Evolutionary conservation across 2,888 invertebrate genomes (phyloP), one percentile per base, ranked within the genome.

Genomic region (Latheticus oryzae): DNA sequence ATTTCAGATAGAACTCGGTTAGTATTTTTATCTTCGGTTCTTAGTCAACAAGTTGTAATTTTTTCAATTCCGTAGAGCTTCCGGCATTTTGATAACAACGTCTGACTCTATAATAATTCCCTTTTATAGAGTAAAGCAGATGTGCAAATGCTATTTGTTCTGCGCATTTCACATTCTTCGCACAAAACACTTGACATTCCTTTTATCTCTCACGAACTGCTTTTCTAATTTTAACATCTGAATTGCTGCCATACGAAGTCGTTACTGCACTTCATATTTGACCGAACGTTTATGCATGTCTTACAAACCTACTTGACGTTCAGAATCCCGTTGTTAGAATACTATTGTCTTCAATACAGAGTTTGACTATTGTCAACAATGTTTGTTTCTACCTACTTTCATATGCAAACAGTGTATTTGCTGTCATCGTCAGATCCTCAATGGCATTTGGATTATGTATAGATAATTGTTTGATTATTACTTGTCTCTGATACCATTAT

Each of bases 281-380:
- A 24, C 50, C 30, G 33, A 21, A 16, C 43, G 37, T 50, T 50
- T 42, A 32, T 23, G 24, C 37, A 40, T 33, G 19, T 33, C 48
- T 38, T 28, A 24, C 33, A 24, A 43, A 33, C 33, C 32, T 23
- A 21, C 50, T 51, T 35, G 56, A 43, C 19, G 37, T 51, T 19
- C 33, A 15, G 23, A 40, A 30, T 48, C 24, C 42, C n/a, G 32
- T 38, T 40, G 54, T 54, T 42, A 30, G 33, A 26, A 48, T 38
- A 15, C 43, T 35, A 57, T 57, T 57, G 56, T 57, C 45, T 57
- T 43, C 19, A n/a, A 12, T 21, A 38, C 13, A 28, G 37, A 50
- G 50, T 28, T 37, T 38, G 28, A 24, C 37, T 38, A 38, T 50
- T 50, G 38, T 38, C 15, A 21, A 23, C 26, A 37, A 38, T 50